Base-by-base conservation (phyloP, 2,888 invertebrate genomes). In the Lissocephala sabroskyi region DNA sequence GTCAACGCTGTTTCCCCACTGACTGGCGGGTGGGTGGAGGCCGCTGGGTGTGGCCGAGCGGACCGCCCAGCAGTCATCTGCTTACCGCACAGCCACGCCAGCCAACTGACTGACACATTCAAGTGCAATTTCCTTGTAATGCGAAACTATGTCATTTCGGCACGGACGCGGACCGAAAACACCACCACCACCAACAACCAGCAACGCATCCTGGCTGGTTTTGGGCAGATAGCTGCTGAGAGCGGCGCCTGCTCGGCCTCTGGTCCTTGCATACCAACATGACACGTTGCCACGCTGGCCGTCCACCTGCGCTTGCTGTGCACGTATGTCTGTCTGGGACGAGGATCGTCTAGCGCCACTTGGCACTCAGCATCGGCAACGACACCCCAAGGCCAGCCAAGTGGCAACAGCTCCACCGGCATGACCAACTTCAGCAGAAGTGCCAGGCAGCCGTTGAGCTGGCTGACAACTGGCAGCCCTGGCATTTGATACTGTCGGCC, bases 101-200 rank as follows among this genome's bases (percentile, higher is more conserved):
- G 14, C 30, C 50, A 55, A 41, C 52, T 52, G 55, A 50, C 58
- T 62, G 62, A 51, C 63, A 63, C 56, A 64, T 71, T 79, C 70
- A 67, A 79, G 79, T 79, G 79, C 77, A 73, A 79, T 79, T 76
- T 78, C 65, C 77, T 67, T 70, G 80, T 67, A 79, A 78, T 77
- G 56, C 63, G 79, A 80, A 68, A 74, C 79, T 67, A 61, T 74
- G 65, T 65, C 71, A 79, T 74, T 79, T 77, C 46, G 60, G 54
- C 59, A 63, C 56, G 53, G 56, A 62, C 56, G 59, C 65, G 45
- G 40, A 36, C 52, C 52, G 41, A 49, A 43, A 52, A 52, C 36
- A 45, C 46, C 46, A 45, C 7, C 26, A 30, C n/a, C 36, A 33
- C 18, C 33, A 37, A 11, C 36, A 43, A 28, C 41, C 48, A 29